These are phyloP conservation scores for Meloe dianella DNA, from an alignment of 2,888 invertebrate species.

Conservation along the genomic window DNA sequence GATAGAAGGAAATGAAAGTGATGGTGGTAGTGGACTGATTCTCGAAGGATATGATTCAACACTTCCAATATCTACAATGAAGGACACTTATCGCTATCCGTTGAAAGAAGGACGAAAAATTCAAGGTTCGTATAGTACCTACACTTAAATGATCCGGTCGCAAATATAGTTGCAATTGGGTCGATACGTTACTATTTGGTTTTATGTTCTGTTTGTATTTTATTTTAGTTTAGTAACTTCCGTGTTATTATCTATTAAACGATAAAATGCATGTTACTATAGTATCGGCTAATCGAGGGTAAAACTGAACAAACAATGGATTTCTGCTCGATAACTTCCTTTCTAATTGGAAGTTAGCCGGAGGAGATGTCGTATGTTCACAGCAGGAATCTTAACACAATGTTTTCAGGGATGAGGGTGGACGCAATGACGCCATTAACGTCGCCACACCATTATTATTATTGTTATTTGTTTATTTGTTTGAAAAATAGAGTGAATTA, in stretches of 20 bases:
- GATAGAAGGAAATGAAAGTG: slow-evolving; percentile 43
- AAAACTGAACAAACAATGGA: slow-evolving; percentile 12
- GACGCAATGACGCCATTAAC: background rate
- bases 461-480: background rate
- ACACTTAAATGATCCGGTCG: background rate
- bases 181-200: too few relatives aligned
- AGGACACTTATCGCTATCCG: slow-evolving; percentile 45
- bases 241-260: background rate
- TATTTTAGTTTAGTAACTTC: background rate
- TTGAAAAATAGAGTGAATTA: background rate
- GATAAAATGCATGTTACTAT: slow-evolving; percentile 12
- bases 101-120: slow-evolving; percentile 28
- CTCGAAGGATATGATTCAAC: slow-evolving; percentile 45
- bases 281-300: slow-evolving; percentile 12
- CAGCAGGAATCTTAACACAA: slow-evolving; percentile 6
- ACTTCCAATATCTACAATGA: slow-evolving; percentile 48
- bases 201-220: too few relatives aligned
- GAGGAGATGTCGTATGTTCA: slow-evolving; percentile 9
- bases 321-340: slow-evolving; percentile 15
- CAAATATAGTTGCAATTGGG: background rate
- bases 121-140: background rate
- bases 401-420: background rate
- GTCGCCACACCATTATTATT: background rate
- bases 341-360: slow-evolving; percentile 14
- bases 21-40: slow-evolving; percentile 53